Base-by-base conservation (phyloP, 1,140 invertebrate species). In the Grapholita molesta region DNA sequence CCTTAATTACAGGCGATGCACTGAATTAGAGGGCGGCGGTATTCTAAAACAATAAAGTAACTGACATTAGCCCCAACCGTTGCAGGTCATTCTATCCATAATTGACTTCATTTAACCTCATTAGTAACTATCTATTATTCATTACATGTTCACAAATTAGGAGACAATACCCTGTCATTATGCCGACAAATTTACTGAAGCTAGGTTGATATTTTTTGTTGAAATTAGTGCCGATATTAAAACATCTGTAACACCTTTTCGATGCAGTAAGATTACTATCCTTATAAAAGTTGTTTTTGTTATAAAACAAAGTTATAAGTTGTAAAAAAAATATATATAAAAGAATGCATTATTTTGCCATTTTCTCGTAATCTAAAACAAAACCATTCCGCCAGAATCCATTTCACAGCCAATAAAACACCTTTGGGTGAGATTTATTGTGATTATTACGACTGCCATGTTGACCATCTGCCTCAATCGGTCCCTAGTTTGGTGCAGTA, bases 31-130 rank as follows among this genome's bases (percentile, higher is more conserved):
- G 84, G 84, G 86, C 85, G 87, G 89, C 79, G 71, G 78, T 82
- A 77, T 84, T 89, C 85, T 89, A 91, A 91, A 91, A 91, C 89
- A 91, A 91, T 91, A 88, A 89, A 76, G 77, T 73, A 80, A 78
- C 82, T 76, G 82, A 86, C 86, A 89, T 91, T 89, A 88, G 82
- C 66, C 42, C 68, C 74, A 70, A 68, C 71, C 74, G 80, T 68
- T 75, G 76, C 78, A 75, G 79, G 81, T 83, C 79, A 70, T 77
- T 57, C 75, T 23, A 57, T 71, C 71, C 73, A 79, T 79, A 78
- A 86, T 85, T 88, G 86, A 85, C 80, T 82, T 88, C 78, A 85
- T 88, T 87, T 78, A 75, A 69, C 70, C 33, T 33, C 23, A 55
- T 66, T 42, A 67, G 24, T 81, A 67, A 52, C 66, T 69, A 72